Evolutionary conservation across 2,888 invertebrate species (phyloP).

Genomic region (Germaria angustata): DNA sequence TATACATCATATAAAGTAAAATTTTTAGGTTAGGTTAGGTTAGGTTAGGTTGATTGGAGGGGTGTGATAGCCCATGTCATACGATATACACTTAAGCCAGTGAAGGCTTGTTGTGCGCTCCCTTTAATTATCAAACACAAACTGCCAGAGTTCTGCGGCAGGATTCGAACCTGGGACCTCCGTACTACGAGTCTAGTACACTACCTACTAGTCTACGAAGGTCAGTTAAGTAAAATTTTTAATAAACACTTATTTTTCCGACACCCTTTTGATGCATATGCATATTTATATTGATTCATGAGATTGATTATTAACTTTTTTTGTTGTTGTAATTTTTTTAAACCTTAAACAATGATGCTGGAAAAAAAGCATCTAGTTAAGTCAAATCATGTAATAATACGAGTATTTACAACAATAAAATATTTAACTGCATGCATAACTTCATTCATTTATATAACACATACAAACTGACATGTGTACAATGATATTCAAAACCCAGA

Average conservation of each 20-base stretch:
- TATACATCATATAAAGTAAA: too few species aligned
- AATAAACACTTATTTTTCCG: not conserved
- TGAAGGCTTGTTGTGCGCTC: too few species aligned
- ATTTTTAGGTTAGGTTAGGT: too few species aligned
- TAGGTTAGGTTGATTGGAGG: too few species aligned
- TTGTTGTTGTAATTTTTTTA: not conserved
- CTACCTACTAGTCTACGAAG: too few species aligned
- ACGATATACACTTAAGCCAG: too few species aligned
- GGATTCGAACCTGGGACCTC: too few species aligned
- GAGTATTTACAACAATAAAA: constrained; percentile 43
- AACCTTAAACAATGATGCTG: constrained; percentile 42
- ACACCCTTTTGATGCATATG: constrained; percentile 9
- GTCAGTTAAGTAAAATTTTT: too few species aligned
- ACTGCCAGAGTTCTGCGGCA: too few species aligned
- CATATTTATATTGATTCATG: constrained; percentile 59
- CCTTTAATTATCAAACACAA: too few species aligned
- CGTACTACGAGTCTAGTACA: too few species aligned
- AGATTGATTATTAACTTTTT: constrained; percentile 60
- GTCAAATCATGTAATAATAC: constrained; percentile 63
- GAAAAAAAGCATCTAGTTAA: constrained; percentile 62
- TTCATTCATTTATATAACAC: not conserved
- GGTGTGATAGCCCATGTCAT: too few species aligned
- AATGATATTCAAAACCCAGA: not conserved
- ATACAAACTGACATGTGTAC: constrained; percentile 13
- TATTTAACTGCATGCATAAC: constrained; percentile 5